Percentiles rank a stretch among this genome's conserved stretches.
Evolutionary conservation across 1,140 invertebrate genomes (phyloP).

Genomic region (Dendrolimus kikuchii): DNA sequence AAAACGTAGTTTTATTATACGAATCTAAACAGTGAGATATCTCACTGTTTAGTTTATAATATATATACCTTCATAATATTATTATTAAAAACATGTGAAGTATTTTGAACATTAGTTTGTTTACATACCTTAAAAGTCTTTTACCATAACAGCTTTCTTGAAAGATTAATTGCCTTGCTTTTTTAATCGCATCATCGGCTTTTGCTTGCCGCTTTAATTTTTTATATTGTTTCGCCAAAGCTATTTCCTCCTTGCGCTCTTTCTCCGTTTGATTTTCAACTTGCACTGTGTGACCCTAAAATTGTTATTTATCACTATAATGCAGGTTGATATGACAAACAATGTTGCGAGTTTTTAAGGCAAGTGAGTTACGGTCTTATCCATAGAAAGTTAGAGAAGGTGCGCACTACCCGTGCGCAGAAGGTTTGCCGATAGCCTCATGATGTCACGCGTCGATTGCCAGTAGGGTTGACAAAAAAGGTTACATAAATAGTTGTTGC

Average conservation of each 20-base stretch:
- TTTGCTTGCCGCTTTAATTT: conserved; percentile 16
- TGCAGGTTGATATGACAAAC: conserved; percentile 3
- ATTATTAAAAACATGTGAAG: no score
- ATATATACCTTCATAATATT: background rate
- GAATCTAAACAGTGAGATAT: no score
- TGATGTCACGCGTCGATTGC: no score
- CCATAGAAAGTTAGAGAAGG: no score
- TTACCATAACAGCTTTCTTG: conserved; percentile 37
- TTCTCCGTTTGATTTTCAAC: conserved; percentile 27
- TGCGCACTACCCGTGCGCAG: no score
- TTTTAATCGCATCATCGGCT: conserved; percentile 17
- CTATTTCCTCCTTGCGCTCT: conserved; percentile 21
- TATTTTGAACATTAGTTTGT: background rate
- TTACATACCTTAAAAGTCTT: conserved; percentile 31
- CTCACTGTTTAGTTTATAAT: no score
- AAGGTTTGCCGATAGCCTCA: no score
- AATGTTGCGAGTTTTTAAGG: background rate
- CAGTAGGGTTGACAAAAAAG: no score
- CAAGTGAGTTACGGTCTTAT: conserved; percentile 1
- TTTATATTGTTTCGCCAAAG: conserved; percentile 17
- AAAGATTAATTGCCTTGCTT: conserved; percentile 31
- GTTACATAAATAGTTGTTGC: no score
- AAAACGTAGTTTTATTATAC: no score
- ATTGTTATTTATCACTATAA: background rate
- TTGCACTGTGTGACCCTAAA: conserved; percentile 23